Evolutionary conservation across 1,140 invertebrate genomes (phyloP), one percentile per base, ranked within the genome.

Genomic region (Apis dorsata): DNA sequence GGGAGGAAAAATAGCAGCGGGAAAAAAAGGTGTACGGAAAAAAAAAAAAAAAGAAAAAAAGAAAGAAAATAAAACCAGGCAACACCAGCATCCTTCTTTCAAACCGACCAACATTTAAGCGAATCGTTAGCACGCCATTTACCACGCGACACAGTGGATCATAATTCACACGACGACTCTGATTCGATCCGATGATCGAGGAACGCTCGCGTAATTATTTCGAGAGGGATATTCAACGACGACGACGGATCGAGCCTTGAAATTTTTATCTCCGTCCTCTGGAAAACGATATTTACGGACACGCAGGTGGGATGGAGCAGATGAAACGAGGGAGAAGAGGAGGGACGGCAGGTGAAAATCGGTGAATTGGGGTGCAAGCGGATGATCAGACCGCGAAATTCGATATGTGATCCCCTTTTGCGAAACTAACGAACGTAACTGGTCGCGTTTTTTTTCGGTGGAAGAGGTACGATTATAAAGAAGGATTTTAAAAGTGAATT

Each of bases 121-220:
- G 69, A 78, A 82, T 86, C 85, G 83, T 86, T 86, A 82, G 76
- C 79, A 70, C 69, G 59, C 63, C 79, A 68, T 86, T 85, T 81
- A 70, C 73, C 60, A 49, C 57, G n/a, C 57, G 7, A 59, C 62
- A 24, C 24, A 24, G 24, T 66, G 28, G 59, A 70, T 72, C 68
- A 74, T 86, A 85, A 86, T 82, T 62, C 66, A 53, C 24, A 24
- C 24, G 24, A 24, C 21, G 3, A 4, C 34, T 7, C 0, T 53
- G 66, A 78, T 76, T 86, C 85, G 84, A 86, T 81, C 77, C 66
- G 65, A 78, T 59, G 69, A 86, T 82, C 80, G 74, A 77, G 69
- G 60, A 71, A 28, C 49, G 71, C 34, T 60, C 44, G 49, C 34
- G 66, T 57, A 68, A 78, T 78, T 68, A 78, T 68, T 63, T 63